Percentiles rank a stretch among this genome's conserved stretches.
Conservation (phyloP, 2,888 invertebrate species). For the Diloba caeruleocephala region DNA sequence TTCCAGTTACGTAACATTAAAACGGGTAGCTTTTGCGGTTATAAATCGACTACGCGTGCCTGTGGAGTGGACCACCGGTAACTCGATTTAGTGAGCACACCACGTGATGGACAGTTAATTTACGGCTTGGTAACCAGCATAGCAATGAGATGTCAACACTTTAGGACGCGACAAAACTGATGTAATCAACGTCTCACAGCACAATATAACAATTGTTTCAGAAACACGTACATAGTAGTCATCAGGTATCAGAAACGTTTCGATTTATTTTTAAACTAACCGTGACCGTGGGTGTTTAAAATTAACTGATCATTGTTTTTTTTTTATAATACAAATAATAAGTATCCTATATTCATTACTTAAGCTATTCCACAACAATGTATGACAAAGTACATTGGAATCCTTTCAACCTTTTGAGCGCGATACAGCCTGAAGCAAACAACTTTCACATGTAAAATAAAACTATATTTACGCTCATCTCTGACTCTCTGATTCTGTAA, state of each 20-base stretch:
- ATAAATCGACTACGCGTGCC: constrained; percentile 51
- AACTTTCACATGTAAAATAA: too few relatives aligned
- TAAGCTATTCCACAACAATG: too few relatives aligned
- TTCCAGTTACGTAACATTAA: constrained; percentile 45
- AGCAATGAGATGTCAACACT: constrained; percentile 66
- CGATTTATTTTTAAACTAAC: constrained; percentile 5
- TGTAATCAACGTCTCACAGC: constrained; percentile 65
- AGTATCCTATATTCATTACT: too few relatives aligned
- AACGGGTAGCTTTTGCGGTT: constrained; percentile 45
- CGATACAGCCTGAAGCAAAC: too few relatives aligned
- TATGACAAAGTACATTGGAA: too few relatives aligned
- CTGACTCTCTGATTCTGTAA: too few relatives aligned
- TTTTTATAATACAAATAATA: too few relatives aligned
- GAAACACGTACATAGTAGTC: constrained; percentile 50
- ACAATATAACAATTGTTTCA: constrained; percentile 67
- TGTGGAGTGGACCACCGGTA: constrained; percentile 60
- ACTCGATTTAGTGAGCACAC: constrained; percentile 53
- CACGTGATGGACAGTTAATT: constrained; percentile 74
- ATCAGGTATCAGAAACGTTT: constrained; percentile 60
- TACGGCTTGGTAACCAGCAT: constrained; percentile 70
- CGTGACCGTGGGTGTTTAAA: too few relatives aligned
- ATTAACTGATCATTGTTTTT: too few relatives aligned
- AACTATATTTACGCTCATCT: too few relatives aligned
- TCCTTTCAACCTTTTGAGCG: too few relatives aligned
- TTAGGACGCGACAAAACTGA: constrained; percentile 63